Evolutionary conservation across 2,797 vertebrate species (phyloP).

Genomic region (Helicolenus hilgendorfi): DNA sequence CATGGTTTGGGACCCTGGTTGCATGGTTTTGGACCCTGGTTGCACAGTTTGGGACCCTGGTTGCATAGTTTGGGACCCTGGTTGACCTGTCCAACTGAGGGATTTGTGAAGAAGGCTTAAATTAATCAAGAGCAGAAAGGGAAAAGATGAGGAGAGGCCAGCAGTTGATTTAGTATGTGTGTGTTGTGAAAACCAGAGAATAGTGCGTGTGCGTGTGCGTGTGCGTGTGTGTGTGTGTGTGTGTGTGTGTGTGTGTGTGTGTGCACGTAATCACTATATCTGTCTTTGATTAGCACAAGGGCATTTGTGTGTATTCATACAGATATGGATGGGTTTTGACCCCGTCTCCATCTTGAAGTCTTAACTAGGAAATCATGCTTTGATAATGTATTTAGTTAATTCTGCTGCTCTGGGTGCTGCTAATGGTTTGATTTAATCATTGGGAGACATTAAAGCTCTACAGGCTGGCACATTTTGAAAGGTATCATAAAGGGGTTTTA

Average conservation of each 20-base stretch:
- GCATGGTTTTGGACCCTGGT: too few species aligned
- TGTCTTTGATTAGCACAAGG: constrained; percentile 18
- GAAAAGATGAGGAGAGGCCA: constrained; percentile 8
- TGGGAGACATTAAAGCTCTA: neutral
- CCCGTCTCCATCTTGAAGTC: neutral
- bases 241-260: neutral
- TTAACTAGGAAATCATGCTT: neutral
- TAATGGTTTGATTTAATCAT: neutral
- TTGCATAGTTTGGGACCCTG: constrained; percentile 5
- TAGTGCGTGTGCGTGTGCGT: neutral
- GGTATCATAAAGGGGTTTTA: neutral
- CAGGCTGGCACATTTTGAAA: neutral
- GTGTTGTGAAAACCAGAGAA: neutral
- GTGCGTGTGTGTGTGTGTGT: too few species aligned
- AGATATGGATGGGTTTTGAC: constrained; percentile 8
- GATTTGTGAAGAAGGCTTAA: constrained; percentile 22
- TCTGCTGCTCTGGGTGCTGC: neutral
- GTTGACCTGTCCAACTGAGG: constrained; percentile 13
- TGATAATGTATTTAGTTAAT: neutral
- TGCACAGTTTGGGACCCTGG: too few species aligned
- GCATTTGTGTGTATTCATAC: neutral
- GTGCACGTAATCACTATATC: neutral
- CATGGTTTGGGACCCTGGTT: too few species aligned
- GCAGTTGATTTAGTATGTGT: neutral
- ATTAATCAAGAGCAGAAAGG: constrained; percentile 36